phyloP scores from a whole-genome alignment of 2,797 vertebrate species.

The Lemur catta region DNA sequence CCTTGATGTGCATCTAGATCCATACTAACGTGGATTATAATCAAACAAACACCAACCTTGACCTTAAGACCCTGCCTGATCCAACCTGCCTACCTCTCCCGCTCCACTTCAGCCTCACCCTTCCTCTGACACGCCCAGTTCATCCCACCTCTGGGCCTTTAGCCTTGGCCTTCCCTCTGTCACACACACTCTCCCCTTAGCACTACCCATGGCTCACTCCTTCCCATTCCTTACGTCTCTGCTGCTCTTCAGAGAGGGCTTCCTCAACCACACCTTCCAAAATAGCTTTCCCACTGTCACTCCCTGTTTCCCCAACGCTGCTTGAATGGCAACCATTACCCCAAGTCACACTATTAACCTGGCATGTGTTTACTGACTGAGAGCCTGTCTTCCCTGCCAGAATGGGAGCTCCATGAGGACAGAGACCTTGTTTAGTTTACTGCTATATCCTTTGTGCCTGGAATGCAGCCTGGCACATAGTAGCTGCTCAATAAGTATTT shows the following conservation, averaged over 20 bases:
- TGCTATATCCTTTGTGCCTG: neutral
- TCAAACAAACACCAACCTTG: neutral
- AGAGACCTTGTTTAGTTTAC: neutral
- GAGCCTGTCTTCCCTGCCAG: neutral
- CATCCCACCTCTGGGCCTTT: neutral
- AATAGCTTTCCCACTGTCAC: neutral
- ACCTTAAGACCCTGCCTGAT: neutral
- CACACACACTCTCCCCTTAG: neutral
- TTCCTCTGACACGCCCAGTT: neutral
- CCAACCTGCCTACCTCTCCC: neutral
- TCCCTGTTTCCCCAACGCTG: neutral
- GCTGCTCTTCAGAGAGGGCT: neutral
- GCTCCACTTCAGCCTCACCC: neutral
- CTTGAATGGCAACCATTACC: neutral
- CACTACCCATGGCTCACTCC: neutral
- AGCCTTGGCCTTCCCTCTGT: neutral
- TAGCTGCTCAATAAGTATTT: neutral
- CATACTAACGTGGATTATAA: neutral
- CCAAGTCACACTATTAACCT: neutral
- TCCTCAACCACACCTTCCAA: neutral
- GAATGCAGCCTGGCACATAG: neutral
- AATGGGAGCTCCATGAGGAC: neutral
- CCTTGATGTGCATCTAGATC: neutral
- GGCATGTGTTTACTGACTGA: accelerated
- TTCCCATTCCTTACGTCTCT: neutral